Percentiles rank a stretch among this genome's conserved stretches.
Evolutionary conservation across 2,113 vertebrate genomes (phyloP).

Genomic region (Urocitellus parryii): DNA sequence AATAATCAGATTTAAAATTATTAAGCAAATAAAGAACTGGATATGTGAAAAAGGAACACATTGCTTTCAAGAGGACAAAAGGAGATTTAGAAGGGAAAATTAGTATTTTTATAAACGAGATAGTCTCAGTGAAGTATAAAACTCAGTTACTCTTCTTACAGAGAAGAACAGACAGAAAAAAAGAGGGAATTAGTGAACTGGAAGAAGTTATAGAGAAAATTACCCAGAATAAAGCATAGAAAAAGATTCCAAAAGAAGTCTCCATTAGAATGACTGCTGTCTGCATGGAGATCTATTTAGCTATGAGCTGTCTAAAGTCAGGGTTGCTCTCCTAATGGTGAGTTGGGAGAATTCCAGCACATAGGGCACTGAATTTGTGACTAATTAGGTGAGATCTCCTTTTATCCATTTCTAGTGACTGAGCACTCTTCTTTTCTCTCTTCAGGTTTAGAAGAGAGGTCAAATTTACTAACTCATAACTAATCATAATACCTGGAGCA

Average conservation of each 20-base stretch:
- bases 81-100: background rate
- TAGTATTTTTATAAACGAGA: background rate
- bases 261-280: background rate
- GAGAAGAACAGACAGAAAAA: background rate
- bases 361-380: too few species aligned
- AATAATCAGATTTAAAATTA: slow-evolving; percentile 52
- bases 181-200: slow-evolving; percentile 9
- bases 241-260: background rate
- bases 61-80: background rate
- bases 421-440: background rate
- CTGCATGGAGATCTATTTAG: background rate
- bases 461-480: background rate
- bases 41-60: background rate
- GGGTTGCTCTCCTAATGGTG: background rate
- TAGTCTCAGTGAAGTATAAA: slow-evolving; percentile 13
- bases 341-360: background rate
- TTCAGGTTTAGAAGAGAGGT: background rate
- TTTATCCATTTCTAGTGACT: slow-evolving; percentile 22
- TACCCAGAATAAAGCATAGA: background rate
- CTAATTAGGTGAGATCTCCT: background rate
- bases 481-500: background rate
- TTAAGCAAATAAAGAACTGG: slow-evolving; percentile 40
- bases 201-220: slow-evolving; percentile 9
- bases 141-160: background rate
- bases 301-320: background rate